Evolutionary conservation across 2,888 invertebrate species (phyloP), one percentile per base, ranked within the genome.

Genomic region (Euclidia mi): DNA sequence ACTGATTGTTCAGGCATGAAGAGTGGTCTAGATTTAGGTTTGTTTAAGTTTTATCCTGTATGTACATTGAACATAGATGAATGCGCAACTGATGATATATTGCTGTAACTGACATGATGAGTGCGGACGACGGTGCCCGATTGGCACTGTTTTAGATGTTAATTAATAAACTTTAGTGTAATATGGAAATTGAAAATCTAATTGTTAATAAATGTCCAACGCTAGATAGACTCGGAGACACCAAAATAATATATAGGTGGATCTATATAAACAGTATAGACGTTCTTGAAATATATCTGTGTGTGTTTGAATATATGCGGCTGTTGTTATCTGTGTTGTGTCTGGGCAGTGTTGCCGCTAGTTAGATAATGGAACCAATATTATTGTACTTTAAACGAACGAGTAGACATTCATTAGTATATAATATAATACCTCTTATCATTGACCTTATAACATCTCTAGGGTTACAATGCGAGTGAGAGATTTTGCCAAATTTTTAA

Each of bases 1-100:
- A 94, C 94, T 94, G 94, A 94, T 90, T 88, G 92, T 90, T 91
- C 91, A 87, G 85, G 90, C 88, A 84, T 89, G 92, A 87, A 81
- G 79, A 84, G 87, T 88, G 91, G 85, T 87, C 78, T 88, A 91
- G 87, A 74, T 87, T 87, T 92, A 91, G 87, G 82, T 89, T 88
- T 82, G 81, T 84, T 91, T 90, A 90, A 88, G 88, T 91, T 90
- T 85, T 85, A 85, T 68, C 75, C 71, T 86, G 82, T 87, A 82
- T 79, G 76, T 66, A 69, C 56, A 80, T 84, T 85, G 69, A 81
- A 81, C 79, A 82, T 83, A 73, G 34, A 61, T 60, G 73, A 69
- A 82, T 82, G 85, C 82, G 81, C 82, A 82, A 71, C 62, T 35
- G 51, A 72, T 78, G 76, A 61, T 74, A 61, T 57, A 65, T 65